Evolutionary conservation across 2,113 vertebrate genomes (phyloP), one percentile per base, ranked within the genome.

Genomic region (Camelus bactrianus): DNA sequence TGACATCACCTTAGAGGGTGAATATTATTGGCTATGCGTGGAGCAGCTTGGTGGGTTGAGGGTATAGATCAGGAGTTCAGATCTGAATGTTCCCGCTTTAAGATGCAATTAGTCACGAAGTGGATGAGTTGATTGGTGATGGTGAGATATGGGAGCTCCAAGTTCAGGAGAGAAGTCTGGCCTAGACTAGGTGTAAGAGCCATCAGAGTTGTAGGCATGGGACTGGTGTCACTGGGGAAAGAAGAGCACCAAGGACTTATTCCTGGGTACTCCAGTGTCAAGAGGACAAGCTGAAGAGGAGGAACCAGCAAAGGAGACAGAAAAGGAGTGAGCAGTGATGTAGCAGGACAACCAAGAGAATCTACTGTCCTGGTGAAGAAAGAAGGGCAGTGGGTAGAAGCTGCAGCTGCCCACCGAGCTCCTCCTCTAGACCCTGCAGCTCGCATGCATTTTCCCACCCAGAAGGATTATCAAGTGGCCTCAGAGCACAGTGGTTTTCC

Each of bases 341-440:
- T 10, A 62, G 42, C 32, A 42, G 75, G 42, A 2, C 20, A 20
- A 7, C 30, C 52, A 30, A 72, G 20, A 6, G 32, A 30, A 48
- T 50, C 12, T 65, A 13, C 14, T 30, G 30, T 83, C n/a, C 54
- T 42, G 26, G 52, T 50, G 28, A 81, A 46, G 58, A n/a, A 35
- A 28, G 50, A 56, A 42, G 32, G 48, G 54, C 8, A 32, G 15
- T n/a, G 5, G 32, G 58, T 10, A 14, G 20, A 42, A 60, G 8
- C 56, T 26, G 12, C 35, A 24, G 67, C 14, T 89, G 26, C 60
- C 52, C 3, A 6, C 0, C 2, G 26, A 30, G 20, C 32, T 6
- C 35, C 2, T 8, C 14, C 3, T 24, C 11, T 2, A 28, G 20
- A 42, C 11, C 1, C 12, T 82, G 30, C 0, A 11, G n/a, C 4